Base-by-base conservation (phyloP, 2,888 invertebrate genomes). In the Asteroscopus sphinx region DNA sequence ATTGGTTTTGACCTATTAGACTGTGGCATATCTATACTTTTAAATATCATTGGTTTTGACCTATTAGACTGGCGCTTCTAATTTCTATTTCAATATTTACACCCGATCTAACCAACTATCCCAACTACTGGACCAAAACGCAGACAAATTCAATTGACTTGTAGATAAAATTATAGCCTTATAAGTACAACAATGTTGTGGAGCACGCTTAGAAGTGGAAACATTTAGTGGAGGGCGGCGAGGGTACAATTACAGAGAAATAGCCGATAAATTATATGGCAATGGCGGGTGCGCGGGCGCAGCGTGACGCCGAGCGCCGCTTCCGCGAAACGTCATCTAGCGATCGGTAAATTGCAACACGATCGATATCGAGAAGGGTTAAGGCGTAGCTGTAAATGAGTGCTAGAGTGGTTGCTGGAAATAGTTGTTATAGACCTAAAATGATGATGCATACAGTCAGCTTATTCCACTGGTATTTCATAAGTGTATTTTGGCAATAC, bases 251-350 rank as follows among this genome's bases (percentile, higher is more conserved):
- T 91, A 91, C 90, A 77, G 79, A 65, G 84, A 91, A 90, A 92
- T 92, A 77, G 81, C 77, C 81, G 72, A 86, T 85, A 85, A 82
- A 86, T 86, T 82, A 83, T 78, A 73, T 61, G 59, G 68, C 62
- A 72, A 73, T 83, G 80, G 76, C 68, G 73, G 73, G 73, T 82
- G 87, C 83, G 83, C 86, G 75, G 81, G 86, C 87, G 86, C 89
- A 85, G 86, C 91, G 91, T 91, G 90, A 91, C 85, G 89, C 75
- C 75, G 80, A 67, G 73, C 81, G 80, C 79, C 74, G 87, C 82
- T 93, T 93, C 93, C 88, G 84, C 88, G 93, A 93, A 93, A 81
- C 86, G 83, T 86, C 89, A 88, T 87, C 89, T 81, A 87, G 83
- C 80, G 82, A 83, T 86, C 77, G 79, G 88, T 84, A 92, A 92